Conservation (phyloP, 2,113 vertebrate species). For the Grallaria varia region DNA sequence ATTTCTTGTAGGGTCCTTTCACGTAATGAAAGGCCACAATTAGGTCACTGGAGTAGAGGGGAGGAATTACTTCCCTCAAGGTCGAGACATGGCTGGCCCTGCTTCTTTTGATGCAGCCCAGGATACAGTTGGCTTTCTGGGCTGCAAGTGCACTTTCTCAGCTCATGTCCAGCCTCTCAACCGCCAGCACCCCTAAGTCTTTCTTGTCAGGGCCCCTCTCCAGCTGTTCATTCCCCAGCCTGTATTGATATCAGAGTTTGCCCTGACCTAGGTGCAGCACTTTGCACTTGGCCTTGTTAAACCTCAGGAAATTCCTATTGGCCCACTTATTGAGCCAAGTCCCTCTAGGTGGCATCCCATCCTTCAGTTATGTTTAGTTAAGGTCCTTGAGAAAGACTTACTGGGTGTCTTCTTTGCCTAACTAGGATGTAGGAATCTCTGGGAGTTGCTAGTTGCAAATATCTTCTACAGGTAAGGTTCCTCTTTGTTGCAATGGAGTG, state of each 20-base stretch:
- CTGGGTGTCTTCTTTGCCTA: not conserved
- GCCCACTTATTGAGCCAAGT: not conserved
- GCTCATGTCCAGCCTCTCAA: too few species aligned
- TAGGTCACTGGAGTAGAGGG: not conserved
- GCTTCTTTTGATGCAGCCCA: too few species aligned
- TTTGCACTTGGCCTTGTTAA: not conserved
- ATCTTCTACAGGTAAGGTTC: not conserved
- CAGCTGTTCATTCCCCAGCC: not conserved
- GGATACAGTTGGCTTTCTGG: too few species aligned
- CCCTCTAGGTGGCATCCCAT: not conserved
- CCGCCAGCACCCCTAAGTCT: too few species aligned
- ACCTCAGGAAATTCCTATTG: not conserved
- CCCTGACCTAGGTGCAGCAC: not conserved
- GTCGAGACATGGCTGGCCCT: too few species aligned
- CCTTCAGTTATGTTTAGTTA: not conserved
- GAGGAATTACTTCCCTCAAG: too few species aligned
- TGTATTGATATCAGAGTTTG: not conserved
- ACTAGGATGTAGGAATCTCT: not conserved
- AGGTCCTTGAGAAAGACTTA: not conserved
- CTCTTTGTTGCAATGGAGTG: not conserved
- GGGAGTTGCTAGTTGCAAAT: not conserved
- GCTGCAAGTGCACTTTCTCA: too few species aligned
- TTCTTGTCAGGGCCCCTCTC: too few species aligned
- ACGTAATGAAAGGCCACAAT: not conserved
- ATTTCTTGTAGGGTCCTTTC: not conserved